Evolutionary conservation across 2,888 invertebrate genomes (phyloP).

Genomic region (Tetragnatha montana): DNA sequence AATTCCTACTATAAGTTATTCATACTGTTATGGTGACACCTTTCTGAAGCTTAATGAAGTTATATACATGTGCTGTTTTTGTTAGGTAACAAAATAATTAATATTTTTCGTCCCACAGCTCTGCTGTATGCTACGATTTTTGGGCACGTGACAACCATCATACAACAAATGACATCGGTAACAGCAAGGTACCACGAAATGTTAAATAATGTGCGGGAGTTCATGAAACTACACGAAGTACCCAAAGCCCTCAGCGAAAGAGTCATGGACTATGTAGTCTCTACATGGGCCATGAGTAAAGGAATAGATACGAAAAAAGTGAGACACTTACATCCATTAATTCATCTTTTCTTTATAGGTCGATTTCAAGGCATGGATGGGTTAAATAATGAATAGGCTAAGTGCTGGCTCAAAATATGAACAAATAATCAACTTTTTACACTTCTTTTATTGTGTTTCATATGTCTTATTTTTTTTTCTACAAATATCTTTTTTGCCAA

Average conservation of each 20-base stretch:
- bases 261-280: slow-evolving; percentile 99
- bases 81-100: too few species aligned
- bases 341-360: too few species aligned
- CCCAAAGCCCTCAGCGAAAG: slow-evolving; percentile 98
- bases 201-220: slow-evolving; percentile 99
- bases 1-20: too few species aligned
- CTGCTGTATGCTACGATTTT: slow-evolving; percentile 99
- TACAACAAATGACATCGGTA: slow-evolving; percentile 99
- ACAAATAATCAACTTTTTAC: too few species aligned
- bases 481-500: too few species aligned
- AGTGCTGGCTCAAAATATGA: too few species aligned
- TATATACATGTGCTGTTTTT: background rate
- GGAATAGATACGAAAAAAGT: slow-evolving; percentile 99
- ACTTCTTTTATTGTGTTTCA: too few species aligned
- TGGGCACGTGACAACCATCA: slow-evolving; percentile 99
- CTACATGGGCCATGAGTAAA: slow-evolving; percentile 99
- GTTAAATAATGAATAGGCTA: too few species aligned
- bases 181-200: slow-evolving; percentile 99
- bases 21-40: too few species aligned
- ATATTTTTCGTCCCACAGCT: slow-evolving; percentile 80
- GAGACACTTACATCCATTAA: slow-evolving; percentile 67
- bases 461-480: too few species aligned
- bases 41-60: too few species aligned
- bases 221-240: slow-evolving; percentile 99
- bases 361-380: too few species aligned